phyloP scores from a whole-genome alignment of 2,888 invertebrate species.

The Zaprionus lineosus region DNA sequence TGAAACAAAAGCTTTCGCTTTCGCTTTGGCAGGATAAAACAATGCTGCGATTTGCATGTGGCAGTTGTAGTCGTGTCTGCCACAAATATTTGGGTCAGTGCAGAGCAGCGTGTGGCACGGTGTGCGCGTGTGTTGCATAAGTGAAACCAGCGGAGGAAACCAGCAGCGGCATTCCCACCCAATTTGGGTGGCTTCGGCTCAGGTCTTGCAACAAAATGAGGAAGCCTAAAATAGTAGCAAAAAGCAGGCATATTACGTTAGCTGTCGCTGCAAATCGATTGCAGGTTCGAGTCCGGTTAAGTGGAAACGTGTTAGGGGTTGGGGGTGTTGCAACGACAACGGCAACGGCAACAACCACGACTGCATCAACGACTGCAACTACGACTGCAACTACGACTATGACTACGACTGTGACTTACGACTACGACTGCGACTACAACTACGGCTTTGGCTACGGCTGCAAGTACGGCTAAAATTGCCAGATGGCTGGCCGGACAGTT shows the following conservation, averaged over 20 bases:
- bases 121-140: conserved; percentile 47
- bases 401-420: no score
- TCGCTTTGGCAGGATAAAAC: conserved; percentile 37
- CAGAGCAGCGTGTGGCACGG: conserved; percentile 25
- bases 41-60: conserved; percentile 39
- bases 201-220: conserved; percentile 65
- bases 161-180: conserved; percentile 24
- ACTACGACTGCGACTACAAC: no score
- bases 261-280: conserved; percentile 44
- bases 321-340: no score
- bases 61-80: conserved; percentile 16
- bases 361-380: no score
- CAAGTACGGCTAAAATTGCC: neutral
- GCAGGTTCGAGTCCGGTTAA: conserved; percentile 6
- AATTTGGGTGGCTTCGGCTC: conserved; percentile 28
- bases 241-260: conserved; percentile 24
- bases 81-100: conserved; percentile 50
- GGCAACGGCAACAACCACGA: no score
- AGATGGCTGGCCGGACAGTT: conserved; percentile 55
- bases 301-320: no score
- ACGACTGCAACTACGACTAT: no score
- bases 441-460: neutral
- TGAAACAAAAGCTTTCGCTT: conserved; percentile 49
- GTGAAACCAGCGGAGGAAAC: conserved; percentile 29
- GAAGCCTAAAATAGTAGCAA: conserved; percentile 71